Conservation (phyloP, 2,113 vertebrate genomes). For the Australoheros scitulus region DNA sequence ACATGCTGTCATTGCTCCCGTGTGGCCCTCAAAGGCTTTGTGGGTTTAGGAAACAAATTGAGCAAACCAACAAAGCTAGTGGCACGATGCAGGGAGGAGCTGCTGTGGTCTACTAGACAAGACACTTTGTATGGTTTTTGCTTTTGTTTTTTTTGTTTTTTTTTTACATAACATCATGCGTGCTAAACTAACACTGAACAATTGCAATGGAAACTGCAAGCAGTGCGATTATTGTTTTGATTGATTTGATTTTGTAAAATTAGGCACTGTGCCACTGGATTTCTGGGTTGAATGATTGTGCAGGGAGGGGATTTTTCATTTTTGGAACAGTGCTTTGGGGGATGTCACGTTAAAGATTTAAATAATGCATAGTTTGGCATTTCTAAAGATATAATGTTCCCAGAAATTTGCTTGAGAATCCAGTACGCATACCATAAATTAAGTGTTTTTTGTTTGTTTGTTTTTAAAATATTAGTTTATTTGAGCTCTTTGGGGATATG, state of each 20-base stretch:
- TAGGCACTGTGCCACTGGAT: neutral
- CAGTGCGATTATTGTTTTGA: neutral
- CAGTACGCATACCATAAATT: neutral
- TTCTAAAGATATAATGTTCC: neutral
- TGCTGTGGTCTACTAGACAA: constrained; percentile 65
- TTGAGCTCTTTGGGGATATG: neutral
- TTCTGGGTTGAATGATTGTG: neutral
- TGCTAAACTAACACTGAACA: neutral
- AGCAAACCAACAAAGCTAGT: constrained; percentile 69
- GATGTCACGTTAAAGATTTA: neutral
- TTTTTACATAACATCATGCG: constrained; percentile 16
- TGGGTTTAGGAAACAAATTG: constrained; percentile 67
- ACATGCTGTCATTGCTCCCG: constrained; percentile 54
- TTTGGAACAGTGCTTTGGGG: neutral
- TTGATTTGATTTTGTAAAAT: neutral
- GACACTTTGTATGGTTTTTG: constrained; percentile 53
- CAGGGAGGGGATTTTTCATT: rapidly evolving
- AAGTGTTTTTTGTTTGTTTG: neutral
- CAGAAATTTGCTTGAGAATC: neutral
- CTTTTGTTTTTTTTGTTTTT: neutral
- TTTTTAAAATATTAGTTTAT: neutral
- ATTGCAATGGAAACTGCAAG: neutral
- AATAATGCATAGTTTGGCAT: neutral
- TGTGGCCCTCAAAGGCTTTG: constrained; percentile 66
- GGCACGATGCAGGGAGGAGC: constrained; percentile 64